Conservation (phyloP, 1,140 invertebrate species). For the Megathymus violae region DNA sequence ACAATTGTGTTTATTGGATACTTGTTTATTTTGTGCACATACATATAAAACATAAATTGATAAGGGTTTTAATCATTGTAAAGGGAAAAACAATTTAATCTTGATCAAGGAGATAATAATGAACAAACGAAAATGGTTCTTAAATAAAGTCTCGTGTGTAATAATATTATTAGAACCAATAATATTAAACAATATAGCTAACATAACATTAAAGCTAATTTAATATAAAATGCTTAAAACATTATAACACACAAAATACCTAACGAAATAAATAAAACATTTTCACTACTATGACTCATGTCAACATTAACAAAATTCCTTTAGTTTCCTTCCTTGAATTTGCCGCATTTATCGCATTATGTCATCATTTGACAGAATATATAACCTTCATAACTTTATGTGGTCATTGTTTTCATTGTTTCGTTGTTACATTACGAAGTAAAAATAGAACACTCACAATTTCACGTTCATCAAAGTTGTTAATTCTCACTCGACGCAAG, state of each 20-base stretch:
- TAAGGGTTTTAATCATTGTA: too few species aligned
- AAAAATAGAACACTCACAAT: constrained; percentile 1
- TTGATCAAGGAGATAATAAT: too few species aligned
- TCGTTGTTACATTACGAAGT: constrained; percentile 12
- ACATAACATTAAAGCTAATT: background rate
- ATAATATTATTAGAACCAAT: too few species aligned
- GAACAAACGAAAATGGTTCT: too few species aligned
- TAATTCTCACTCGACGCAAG: background rate
- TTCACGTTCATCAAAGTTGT: constrained; percentile 1
- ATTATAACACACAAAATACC: background rate
- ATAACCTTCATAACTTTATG: constrained; percentile 37
- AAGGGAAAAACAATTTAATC: too few species aligned
- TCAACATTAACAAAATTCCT: constrained; percentile 37
- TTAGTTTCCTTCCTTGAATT: constrained; percentile 49
- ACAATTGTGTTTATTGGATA: too few species aligned
- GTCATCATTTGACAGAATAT: constrained; percentile 33
- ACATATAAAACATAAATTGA: too few species aligned
- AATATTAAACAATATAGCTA: background rate
- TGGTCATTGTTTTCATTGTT: constrained; percentile 2
- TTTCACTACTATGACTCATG: constrained; percentile 43
- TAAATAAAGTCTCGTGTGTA: too few species aligned
- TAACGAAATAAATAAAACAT: constrained; percentile 1
- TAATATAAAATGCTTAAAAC: background rate
- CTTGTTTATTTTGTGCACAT: too few species aligned
- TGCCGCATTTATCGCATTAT: constrained; percentile 51